These are phyloP conservation scores for Strix occidentalis DNA, from an alignment of 2,797 vertebrate species.

Conservation along the genomic window DNA sequence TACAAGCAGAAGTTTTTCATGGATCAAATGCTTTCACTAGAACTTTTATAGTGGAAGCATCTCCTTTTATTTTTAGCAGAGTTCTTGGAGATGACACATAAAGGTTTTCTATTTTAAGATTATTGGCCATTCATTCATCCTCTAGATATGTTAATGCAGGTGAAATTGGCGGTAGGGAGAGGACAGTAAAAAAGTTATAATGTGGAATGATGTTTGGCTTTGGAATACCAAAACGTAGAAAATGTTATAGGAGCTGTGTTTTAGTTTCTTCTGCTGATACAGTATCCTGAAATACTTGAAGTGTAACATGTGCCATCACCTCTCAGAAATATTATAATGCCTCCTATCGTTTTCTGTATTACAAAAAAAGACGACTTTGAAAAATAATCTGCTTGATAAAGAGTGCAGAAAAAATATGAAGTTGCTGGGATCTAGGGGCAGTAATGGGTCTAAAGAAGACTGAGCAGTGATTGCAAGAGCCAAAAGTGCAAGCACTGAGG, in stretches of 20 bases:
- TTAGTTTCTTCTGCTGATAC: neutral
- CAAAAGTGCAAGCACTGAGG: neutral
- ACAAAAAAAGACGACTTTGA: rapidly evolving
- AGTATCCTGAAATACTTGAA: neutral
- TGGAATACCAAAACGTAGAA: neutral
- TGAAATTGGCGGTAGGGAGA: neutral
- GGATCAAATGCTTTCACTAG: neutral
- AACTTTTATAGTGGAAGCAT: neutral
- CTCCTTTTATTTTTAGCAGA: neutral
- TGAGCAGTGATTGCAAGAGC: neutral
- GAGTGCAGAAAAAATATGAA: neutral
- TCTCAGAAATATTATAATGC: neutral
- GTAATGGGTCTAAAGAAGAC: neutral
- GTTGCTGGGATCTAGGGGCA: neutral
- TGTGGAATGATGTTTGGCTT: neutral
- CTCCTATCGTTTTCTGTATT: neutral
- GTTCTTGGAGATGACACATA: neutral
- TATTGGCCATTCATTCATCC: neutral
- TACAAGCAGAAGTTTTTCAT: neutral
- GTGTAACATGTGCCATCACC: neutral
- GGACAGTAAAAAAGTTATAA: neutral
- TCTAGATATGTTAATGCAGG: neutral
- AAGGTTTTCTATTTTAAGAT: neutral
- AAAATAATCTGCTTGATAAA: neutral
- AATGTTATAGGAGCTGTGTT: neutral